These are phyloP conservation scores for Arrhamphus sclerolepis DNA, from an alignment of 2,797 vertebrate species.

Conservation along the genomic window DNA sequence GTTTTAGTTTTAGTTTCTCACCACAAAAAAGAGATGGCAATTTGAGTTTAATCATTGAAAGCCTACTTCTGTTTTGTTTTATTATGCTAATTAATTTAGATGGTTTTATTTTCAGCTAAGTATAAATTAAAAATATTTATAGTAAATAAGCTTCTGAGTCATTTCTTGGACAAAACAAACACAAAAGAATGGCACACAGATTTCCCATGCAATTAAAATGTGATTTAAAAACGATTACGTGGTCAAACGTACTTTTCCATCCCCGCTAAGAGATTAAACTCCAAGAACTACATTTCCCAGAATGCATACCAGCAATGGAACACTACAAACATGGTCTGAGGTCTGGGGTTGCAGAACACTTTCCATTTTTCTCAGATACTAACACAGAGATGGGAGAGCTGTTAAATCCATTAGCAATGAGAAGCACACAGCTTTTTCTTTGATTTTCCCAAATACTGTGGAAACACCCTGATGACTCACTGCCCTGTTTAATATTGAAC, in stretches of 20 bases:
- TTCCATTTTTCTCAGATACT: conserved; percentile 39
- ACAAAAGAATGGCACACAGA: conserved; percentile 57
- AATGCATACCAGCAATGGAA: conserved; percentile 42
- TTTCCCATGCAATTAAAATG: conserved; percentile 70
- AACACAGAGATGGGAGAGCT: conserved; percentile 48
- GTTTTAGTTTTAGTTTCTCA: conserved; percentile 35
- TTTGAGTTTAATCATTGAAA: conserved; percentile 46
- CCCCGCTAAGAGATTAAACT: conserved; percentile 23
- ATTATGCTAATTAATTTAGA: conserved; percentile 35
- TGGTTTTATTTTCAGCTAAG: conserved; percentile 19
- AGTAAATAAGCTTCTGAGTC: conserved; percentile 35
- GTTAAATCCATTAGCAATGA: conserved; percentile 65
- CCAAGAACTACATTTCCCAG: conserved; percentile 41
- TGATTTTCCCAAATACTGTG: conserved; percentile 59
- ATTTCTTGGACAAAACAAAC: conserved; percentile 51
- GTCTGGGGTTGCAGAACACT: conserved; percentile 40
- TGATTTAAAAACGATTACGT: conserved; percentile 11
- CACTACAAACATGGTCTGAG: conserved; percentile 48
- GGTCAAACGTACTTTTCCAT: conserved; percentile 44
- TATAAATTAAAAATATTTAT: conserved; percentile 56
- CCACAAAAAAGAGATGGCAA: conserved; percentile 42
- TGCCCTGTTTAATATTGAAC: conserved; percentile 67
- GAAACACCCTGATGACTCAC: conserved; percentile 69
- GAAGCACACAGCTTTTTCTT: conserved; percentile 37
- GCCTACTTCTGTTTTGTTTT: conserved; percentile 38